Conservation (phyloP, 2,113 vertebrate genomes). For the Burhinus bistriatus region DNA sequence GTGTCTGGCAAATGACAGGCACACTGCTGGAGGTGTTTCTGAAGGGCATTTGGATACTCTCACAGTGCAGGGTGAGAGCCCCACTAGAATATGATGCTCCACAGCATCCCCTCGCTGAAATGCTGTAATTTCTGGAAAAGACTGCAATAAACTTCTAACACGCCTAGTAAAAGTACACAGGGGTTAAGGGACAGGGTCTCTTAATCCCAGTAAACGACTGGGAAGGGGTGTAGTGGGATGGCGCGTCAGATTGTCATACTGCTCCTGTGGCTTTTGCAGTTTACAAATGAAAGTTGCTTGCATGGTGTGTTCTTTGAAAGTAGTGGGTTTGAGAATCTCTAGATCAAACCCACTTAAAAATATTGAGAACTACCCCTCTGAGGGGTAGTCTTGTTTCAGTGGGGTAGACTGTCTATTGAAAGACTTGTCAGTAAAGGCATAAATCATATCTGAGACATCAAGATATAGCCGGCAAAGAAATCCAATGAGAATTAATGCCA, state of each 20-base stretch:
- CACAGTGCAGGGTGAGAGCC: neutral
- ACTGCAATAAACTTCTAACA: neutral
- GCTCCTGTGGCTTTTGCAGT: neutral
- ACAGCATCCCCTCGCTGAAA: neutral
- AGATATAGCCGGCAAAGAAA: neutral
- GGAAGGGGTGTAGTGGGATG: neutral
- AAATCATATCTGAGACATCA: neutral
- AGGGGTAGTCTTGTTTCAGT: neutral
- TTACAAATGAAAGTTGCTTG: neutral
- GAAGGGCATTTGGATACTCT: neutral
- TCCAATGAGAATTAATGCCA: neutral
- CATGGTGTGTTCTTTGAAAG: neutral
- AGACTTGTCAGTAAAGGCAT: neutral
- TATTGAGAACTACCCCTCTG: neutral
- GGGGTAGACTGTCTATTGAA: neutral
- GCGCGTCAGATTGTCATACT: neutral
- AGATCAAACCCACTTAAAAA: neutral
- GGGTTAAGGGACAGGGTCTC: neutral
- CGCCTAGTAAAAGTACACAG: neutral
- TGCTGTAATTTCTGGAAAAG: neutral
- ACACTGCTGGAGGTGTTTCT: neutral
- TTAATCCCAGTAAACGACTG: neutral
- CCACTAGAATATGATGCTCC: neutral
- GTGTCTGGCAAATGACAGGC: neutral
- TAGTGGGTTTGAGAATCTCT: neutral